phyloP scores from a whole-genome alignment of 2,113 vertebrate genomes.

The Corynorhinus townsendii region DNA sequence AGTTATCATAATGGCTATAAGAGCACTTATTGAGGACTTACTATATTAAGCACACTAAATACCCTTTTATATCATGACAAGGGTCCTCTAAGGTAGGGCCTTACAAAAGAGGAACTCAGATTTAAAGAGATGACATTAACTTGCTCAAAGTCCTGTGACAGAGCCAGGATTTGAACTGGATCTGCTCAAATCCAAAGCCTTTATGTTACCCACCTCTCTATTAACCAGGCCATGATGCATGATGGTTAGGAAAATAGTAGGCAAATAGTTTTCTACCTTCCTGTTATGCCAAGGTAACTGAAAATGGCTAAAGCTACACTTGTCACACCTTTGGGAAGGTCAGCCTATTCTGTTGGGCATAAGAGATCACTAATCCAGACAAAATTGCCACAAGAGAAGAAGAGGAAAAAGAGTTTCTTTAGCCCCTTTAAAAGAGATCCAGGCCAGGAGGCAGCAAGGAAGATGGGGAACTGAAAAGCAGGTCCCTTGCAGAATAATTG shows the following conservation, averaged over 20 bases:
- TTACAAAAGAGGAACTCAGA: not conserved
- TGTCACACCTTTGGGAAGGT: not conserved
- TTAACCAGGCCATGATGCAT: not conserved
- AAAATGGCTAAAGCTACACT: not conserved
- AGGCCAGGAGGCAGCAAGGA: not conserved
- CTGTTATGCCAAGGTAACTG: not conserved
- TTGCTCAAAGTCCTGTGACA: not conserved
- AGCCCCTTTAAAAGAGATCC: not conserved
- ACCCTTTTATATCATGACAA: not conserved
- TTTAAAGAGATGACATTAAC: not conserved
- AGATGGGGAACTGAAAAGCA: not conserved
- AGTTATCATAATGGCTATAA: not conserved
- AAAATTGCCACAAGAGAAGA: not conserved
- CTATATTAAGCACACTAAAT: not conserved
- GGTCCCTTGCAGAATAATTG: not conserved
- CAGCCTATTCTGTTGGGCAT: not conserved
- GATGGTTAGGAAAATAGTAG: not conserved
- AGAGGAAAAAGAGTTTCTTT: not conserved
- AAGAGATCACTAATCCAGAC: not conserved
- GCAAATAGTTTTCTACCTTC: not conserved
- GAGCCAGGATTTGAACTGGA: not conserved
- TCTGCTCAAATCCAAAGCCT: not conserved
- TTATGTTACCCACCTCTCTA: not conserved
- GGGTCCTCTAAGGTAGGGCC: not conserved
- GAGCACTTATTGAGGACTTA: not conserved